phyloP scores from a whole-genome alignment of 2,888 invertebrate species.

The Odontothrips loti region DNA sequence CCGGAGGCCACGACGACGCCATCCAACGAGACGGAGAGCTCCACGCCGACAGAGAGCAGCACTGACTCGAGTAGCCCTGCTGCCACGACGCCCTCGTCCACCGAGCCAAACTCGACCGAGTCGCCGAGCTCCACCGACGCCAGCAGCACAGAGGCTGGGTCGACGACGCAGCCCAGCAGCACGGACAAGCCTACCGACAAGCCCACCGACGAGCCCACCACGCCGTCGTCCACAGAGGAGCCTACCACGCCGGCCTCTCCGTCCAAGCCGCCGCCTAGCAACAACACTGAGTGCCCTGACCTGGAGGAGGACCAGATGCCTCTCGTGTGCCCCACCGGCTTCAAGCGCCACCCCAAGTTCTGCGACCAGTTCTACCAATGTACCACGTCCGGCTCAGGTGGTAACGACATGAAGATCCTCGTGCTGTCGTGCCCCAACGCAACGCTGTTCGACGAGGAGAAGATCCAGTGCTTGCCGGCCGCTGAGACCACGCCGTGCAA shows the following conservation, averaged over 20 bases:
- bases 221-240: slow-evolving; percentile 27
- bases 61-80: slow-evolving; percentile 31
- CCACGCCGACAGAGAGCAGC: slow-evolving; percentile 34
- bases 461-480: slow-evolving; percentile 67
- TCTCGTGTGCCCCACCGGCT: slow-evolving; percentile 76
- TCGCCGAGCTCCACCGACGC: slow-evolving; percentile 35
- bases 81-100: slow-evolving; percentile 30
- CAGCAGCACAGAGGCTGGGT: slow-evolving; percentile 37
- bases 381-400: slow-evolving; percentile 56
- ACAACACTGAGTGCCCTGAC: slow-evolving; percentile 50
- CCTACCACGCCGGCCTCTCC: slow-evolving; percentile 17
- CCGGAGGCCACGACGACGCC: slow-evolving; percentile 25
- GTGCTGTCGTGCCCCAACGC: slow-evolving; percentile 71
- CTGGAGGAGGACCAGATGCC: slow-evolving; percentile 66
- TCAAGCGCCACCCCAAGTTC: slow-evolving; percentile 74
- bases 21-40: slow-evolving; percentile 32
- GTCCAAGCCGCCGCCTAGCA: slow-evolving; percentile 29
- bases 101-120: slow-evolving; percentile 36
- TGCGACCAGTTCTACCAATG: slow-evolving; percentile 84
- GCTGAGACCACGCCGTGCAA: slow-evolving; percentile 45
- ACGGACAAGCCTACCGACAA: slow-evolving; percentile 24
- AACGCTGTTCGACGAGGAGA: slow-evolving; percentile 68
- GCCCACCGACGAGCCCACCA: slow-evolving; percentile 21
- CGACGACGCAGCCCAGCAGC: slow-evolving; percentile 33
- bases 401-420: slow-evolving; percentile 67